Conservation (phyloP, 2,797 vertebrate species). For the Rhinogobio ventralis region DNA sequence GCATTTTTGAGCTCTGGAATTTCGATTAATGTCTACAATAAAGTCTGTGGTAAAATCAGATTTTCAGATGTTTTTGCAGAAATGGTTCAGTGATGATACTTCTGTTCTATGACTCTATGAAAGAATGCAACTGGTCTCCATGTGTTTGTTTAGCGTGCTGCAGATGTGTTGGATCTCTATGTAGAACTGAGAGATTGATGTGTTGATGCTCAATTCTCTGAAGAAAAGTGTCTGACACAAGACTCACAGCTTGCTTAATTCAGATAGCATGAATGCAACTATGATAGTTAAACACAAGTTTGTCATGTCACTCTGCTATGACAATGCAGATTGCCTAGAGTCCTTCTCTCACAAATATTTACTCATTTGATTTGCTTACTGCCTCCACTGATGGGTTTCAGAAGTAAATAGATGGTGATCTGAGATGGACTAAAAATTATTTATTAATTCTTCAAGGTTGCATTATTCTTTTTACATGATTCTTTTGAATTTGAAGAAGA, state of each 20-base stretch:
- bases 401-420: background rate
- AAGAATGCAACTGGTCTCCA: background rate
- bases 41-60: background rate
- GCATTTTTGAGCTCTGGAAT: background rate
- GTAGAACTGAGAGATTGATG: background rate
- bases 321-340: background rate
- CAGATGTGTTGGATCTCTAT: conserved; percentile 32
- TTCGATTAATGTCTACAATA: background rate
- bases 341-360: conserved; percentile 13
- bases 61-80: background rate
- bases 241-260: conserved; percentile 2
- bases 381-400: background rate
- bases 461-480: too few relatives aligned
- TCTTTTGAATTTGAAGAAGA: background rate
- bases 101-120: background rate
- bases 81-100: background rate
- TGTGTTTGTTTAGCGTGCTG: conserved; percentile 23
- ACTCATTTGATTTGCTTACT: background rate
- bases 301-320: background rate
- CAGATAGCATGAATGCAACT: background rate
- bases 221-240: background rate
- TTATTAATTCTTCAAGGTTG: background rate
- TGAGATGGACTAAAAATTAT: background rate
- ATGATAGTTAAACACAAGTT: background rate
- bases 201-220: background rate